A percentile compares a stretch with the other conserved stretches of the same genome.
Evolutionary conservation across 2,797 vertebrate species (phyloP).

Genomic region (Parotocinclus haroldoi): DNA sequence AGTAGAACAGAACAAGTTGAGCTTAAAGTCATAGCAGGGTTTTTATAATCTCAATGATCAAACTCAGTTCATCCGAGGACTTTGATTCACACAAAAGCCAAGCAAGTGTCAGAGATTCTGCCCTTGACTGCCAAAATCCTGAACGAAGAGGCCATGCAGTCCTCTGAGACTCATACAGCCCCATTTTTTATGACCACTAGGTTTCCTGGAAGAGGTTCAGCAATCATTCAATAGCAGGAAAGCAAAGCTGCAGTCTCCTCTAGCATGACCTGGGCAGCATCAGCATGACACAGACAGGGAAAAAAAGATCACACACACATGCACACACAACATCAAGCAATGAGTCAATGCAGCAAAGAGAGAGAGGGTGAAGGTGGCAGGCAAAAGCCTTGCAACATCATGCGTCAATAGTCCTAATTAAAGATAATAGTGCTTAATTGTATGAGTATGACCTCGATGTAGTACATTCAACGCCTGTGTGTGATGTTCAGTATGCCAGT

Average conservation of each 20-base stretch:
- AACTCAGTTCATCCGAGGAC: constrained; percentile 35
- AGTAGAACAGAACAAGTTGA: neutral
- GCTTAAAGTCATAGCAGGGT: neutral
- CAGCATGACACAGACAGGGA: neutral
- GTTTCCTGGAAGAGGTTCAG: constrained; percentile 26
- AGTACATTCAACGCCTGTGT: no score
- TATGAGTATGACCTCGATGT: no score
- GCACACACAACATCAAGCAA: neutral
- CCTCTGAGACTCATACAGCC: constrained; percentile 25
- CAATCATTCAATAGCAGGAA: constrained; percentile 41
- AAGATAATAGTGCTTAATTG: constrained; percentile 5
- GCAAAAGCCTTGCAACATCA: constrained; percentile 9
- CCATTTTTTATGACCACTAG: constrained; percentile 37
- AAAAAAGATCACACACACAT: neutral
- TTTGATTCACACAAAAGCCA: constrained; percentile 16
- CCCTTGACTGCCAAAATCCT: constrained; percentile 30
- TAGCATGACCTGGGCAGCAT: constrained; percentile 26
- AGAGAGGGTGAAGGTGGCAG: constrained; percentile 7
- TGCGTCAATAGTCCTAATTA: constrained; percentile 28
- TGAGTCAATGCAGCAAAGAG: constrained; percentile 11
- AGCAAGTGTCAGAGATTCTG: constrained; percentile 26
- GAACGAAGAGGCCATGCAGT: constrained; percentile 16
- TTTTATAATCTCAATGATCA: constrained; percentile 11
- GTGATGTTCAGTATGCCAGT: no score
- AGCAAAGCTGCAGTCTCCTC: constrained; percentile 31